Percentiles rank a stretch among this genome's conserved stretches.
Evolutionary conservation across 2,888 invertebrate species (phyloP).

Genomic region (Geotrupes spiniger): DNA sequence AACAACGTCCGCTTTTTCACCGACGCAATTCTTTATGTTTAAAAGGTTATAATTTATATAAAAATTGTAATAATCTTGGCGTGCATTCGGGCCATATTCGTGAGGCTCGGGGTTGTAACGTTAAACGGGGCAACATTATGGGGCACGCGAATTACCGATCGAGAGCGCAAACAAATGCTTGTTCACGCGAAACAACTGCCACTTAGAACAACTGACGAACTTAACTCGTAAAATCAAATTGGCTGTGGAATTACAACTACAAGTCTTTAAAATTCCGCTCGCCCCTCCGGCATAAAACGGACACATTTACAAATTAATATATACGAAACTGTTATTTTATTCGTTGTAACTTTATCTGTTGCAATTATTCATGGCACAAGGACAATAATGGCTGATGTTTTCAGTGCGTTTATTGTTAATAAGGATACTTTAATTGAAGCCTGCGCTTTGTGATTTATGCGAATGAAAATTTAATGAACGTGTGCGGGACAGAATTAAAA

Average conservation of each 20-base stretch:
- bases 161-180: constrained; percentile 52
- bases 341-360: too few species aligned
- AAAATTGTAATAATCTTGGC: constrained; percentile 34
- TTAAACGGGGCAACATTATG: constrained; percentile 50
- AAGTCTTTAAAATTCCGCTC: constrained; percentile 1
- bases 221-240: constrained; percentile 44
- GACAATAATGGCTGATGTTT: too few species aligned
- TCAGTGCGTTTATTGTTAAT: too few species aligned
- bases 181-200: constrained; percentile 52
- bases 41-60: constrained; percentile 15
- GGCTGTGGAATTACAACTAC: constrained; percentile 30
- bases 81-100: constrained; percentile 46
- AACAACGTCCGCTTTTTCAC: constrained; percentile 1
- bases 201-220: constrained; percentile 48
- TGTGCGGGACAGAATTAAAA: background rate
- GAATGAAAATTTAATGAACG: constrained; percentile 1
- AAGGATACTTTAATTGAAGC: too few species aligned
- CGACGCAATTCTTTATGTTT: constrained; percentile 6
- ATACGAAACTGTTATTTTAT: too few species aligned
- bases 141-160: constrained; percentile 52
- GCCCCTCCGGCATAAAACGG: too few species aligned
- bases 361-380: too few species aligned
- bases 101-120: constrained; percentile 48
- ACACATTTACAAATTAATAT: too few species aligned
- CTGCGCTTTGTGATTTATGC: too few species aligned